Evolutionary conservation across 2,113 vertebrate species (phyloP).

Genomic region (Tychaedon coryphoeus): DNA sequence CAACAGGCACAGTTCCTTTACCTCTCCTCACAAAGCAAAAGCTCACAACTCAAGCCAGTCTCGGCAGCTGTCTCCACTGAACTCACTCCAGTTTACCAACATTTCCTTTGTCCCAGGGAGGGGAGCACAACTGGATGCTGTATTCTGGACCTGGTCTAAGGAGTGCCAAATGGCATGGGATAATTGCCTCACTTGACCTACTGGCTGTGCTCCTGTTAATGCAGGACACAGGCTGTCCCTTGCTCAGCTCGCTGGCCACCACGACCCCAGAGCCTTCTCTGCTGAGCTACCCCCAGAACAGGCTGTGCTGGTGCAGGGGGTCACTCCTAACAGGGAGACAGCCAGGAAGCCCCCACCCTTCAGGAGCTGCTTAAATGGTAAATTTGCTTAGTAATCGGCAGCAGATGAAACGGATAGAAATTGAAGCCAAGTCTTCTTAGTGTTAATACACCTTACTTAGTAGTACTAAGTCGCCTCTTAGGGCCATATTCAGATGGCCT

Average conservation of each 20-base stretch:
- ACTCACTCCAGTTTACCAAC: not conserved
- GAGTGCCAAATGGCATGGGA: not conserved
- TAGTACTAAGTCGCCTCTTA: slow-evolving; percentile 61
- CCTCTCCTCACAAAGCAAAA: not conserved
- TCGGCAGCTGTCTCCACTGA: not conserved
- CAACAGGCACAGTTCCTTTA: not conserved
- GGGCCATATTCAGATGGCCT: slow-evolving; percentile 69
- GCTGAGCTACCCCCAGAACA: not conserved
- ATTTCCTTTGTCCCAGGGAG: not conserved
- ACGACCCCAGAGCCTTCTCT: fast-evolving
- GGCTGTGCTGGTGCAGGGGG: not conserved
- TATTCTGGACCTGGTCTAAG: fast-evolving
- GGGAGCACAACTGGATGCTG: not conserved
- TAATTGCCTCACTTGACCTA: not conserved
- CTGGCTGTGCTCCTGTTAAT: not conserved
- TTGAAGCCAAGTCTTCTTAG: slow-evolving; percentile 63
- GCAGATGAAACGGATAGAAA: slow-evolving; percentile 53
- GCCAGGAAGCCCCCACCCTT: not conserved
- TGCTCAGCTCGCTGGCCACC: not conserved
- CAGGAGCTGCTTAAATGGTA: not conserved
- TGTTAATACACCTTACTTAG: slow-evolving; percentile 69
- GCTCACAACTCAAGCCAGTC: not conserved
- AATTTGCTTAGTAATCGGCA: slow-evolving; percentile 45
- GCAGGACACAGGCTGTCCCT: fast-evolving
- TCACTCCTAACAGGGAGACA: not conserved